Evolutionary conservation across 2,113 vertebrate species (phyloP).

Genomic region (Campylorhamphus procurvoides): DNA sequence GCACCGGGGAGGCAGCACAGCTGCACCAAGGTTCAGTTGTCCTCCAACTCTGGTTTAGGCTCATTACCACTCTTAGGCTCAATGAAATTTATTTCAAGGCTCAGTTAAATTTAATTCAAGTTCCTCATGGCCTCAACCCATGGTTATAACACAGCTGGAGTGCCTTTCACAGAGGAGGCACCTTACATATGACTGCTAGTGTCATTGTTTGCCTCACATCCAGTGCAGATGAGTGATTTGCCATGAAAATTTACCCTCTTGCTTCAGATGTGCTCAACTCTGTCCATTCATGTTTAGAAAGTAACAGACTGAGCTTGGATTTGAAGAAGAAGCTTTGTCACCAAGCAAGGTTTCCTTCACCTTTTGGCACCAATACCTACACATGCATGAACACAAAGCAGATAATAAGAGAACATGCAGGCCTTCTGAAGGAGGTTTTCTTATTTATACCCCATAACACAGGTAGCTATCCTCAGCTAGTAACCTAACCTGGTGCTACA

Average conservation of each 20-base stretch:
- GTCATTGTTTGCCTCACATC: not conserved
- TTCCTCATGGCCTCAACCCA: not conserved
- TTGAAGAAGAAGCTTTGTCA: not conserved
- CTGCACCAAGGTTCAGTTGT: not conserved
- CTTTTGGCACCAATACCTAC: not conserved
- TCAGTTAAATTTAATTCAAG: not conserved
- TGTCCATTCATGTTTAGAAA: not conserved
- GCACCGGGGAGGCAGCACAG: not conserved
- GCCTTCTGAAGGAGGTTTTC: not conserved
- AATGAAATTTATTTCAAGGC: not conserved
- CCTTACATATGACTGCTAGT: not conserved
- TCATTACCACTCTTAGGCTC: not conserved
- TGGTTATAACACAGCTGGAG: not conserved
- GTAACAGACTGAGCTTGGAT: not conserved
- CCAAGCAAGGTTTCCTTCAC: not conserved
- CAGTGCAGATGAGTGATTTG: not conserved
- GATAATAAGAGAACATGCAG: not conserved
- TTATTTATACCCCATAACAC: not conserved
- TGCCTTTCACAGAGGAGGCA: not conserved
- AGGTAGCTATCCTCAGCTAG: not conserved
- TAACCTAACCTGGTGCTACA: not conserved
- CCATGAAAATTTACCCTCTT: not conserved
- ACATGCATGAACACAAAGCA: rapidly evolving
- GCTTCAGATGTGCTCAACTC: not conserved
- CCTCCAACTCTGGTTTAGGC: not conserved